These are phyloP conservation scores for Drosophila anceps DNA, from an alignment of 2,888 invertebrate genomes.

Conservation along the genomic window DNA sequence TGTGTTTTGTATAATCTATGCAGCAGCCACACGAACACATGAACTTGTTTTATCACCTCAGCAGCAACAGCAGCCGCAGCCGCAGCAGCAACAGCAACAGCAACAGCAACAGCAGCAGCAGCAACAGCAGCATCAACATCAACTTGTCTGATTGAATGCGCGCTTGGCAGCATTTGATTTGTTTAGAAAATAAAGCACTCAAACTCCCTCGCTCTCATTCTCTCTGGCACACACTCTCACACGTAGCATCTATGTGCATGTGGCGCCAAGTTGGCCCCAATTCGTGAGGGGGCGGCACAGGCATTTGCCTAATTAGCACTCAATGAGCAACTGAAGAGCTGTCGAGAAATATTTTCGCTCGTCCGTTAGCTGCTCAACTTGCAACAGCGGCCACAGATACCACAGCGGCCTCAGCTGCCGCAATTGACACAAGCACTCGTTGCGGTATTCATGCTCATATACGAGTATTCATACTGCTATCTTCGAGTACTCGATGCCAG, in stretches of 20 bases:
- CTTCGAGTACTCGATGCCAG: conserved; percentile 46
- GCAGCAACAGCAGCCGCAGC: conserved; percentile 19
- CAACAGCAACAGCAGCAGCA: conserved; percentile 46
- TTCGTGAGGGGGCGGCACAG: conserved; percentile 68
- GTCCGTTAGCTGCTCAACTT: conserved; percentile 38
- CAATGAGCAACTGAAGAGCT: conserved; percentile 68
- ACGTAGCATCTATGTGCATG: conserved; percentile 44
- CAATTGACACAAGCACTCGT: conserved; percentile 21
- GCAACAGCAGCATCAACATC: conserved; percentile 32
- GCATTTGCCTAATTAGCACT: conserved; percentile 81
- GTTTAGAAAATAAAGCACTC: conserved; percentile 79
- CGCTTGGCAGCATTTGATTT: conserved; percentile 80
- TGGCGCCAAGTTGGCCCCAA: conserved; percentile 83
- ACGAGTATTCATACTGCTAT: conserved; percentile 29
- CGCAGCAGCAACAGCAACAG: conserved; percentile 42
- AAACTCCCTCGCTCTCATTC: conserved; percentile 18
- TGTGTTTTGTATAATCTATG: conserved; percentile 22
- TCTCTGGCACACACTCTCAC: conserved; percentile 38
- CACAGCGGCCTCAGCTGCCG: background rate
- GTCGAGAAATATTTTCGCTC: conserved; percentile 38
- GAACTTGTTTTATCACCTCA: conserved; percentile 77
- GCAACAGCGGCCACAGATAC: conserved; percentile 23
- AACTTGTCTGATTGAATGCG: conserved; percentile 76
- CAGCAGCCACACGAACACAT: conserved; percentile 42
- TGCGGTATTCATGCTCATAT: conserved; percentile 12